Evolutionary conservation across 2,113 vertebrate species (phyloP), one percentile per base, ranked within the genome.

Genomic region (Epinephelus cyanopodus): DNA sequence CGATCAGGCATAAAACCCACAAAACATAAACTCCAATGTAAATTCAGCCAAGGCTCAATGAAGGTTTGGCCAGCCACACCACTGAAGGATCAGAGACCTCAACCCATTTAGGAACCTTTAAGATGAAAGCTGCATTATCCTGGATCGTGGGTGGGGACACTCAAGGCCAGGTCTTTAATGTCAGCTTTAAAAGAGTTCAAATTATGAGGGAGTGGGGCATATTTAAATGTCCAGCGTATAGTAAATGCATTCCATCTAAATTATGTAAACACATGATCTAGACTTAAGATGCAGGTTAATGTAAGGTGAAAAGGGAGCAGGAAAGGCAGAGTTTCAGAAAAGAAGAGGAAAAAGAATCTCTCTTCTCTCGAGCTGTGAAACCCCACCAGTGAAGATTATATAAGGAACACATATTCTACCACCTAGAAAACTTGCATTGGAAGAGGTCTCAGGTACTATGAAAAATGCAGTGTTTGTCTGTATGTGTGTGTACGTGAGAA

Each of bases 221-320:
- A 6, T 64, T 57, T 60, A 15, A 39, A 71, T 39, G 39, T 42
- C 39, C 17, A 29, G 52, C 6, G 4, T 27, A 33, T 39, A 25
- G 18, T 45, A 27, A 65, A 72, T 70, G 6, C 37, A 25, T 69
- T 57, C 18, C 23, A 17, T 50, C 12, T 27, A 21, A 52, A 66
- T 53, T 7, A 62, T 67, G 6, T 54, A 45, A 37, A 18, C 18
- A 14, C 42, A 29, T 50, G 61, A 52, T 73, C 4, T 67, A 29
- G 61, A 61, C 27, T 76, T 65, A 17, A 39, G 39, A 71, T 37
- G 50, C 66, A 64, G 27, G 33, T 65, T 62, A 33, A 53, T 33
- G 18, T 11, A 17, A 45, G 39, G 42, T 53, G 13, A 68, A 50
- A 50, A 11, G 8, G 61, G 17, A 52, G 13, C 37, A 48, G 19